These are phyloP conservation scores for Hycleus cichorii DNA, from an alignment of 1,140 invertebrate genomes.

Conservation along the genomic window DNA sequence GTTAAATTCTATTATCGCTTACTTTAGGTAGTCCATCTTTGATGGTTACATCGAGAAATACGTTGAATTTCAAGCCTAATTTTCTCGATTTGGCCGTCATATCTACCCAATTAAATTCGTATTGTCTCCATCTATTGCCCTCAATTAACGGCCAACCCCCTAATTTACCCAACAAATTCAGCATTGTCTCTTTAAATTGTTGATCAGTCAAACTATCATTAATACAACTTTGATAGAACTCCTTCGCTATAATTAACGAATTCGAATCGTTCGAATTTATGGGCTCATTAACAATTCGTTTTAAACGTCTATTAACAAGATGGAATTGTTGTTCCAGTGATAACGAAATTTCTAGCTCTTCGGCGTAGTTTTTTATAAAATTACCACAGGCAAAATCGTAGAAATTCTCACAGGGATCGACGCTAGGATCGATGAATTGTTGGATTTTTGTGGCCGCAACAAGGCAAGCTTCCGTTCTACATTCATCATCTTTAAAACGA, in stretches of 20 bases:
- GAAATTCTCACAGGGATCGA: constrained; percentile 82
- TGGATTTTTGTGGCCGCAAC: constrained; percentile 52
- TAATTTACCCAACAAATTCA: background rate
- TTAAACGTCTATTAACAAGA: too few species aligned
- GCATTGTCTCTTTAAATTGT: background rate
- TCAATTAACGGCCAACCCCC: constrained; percentile 83
- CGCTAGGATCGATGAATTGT: constrained; percentile 57
- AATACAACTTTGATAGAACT: background rate
- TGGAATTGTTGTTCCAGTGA: too few species aligned
- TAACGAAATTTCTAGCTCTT: too few species aligned
- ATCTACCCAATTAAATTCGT: constrained; percentile 58
- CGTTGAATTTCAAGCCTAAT: constrained; percentile 44
- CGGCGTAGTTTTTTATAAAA: constrained; percentile 50
- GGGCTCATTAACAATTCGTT: too few species aligned
- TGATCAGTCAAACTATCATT: background rate
- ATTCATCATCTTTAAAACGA: constrained; percentile 27
- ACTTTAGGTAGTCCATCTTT: background rate
- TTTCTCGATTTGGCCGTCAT: constrained; percentile 66
- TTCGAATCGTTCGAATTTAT: background rate
- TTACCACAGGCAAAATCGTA: constrained; percentile 71
- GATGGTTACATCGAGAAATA: background rate
- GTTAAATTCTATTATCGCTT: background rate
- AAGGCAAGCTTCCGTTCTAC: constrained; percentile 52
- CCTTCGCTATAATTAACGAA: background rate
- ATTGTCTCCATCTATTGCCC: constrained; percentile 61